These are phyloP conservation scores for Fregata magnificens DNA, from an alignment of 2,113 vertebrate genomes.

Conservation along the genomic window DNA sequence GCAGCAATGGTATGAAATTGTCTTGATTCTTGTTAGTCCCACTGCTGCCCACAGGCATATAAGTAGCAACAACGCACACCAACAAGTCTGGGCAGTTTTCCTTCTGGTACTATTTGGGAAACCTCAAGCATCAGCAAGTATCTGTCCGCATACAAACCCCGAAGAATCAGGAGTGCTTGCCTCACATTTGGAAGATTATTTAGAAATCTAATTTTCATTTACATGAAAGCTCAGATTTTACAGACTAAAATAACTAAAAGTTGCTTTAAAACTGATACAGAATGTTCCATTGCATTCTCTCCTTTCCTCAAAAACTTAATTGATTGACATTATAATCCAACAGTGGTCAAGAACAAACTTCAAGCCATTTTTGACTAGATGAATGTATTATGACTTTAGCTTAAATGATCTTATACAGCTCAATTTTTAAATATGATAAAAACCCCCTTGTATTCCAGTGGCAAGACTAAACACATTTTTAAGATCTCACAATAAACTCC, in stretches of 20 bases:
- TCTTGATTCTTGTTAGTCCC: not conserved
- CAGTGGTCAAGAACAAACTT: not conserved
- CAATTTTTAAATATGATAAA: not conserved
- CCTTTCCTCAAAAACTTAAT: not conserved
- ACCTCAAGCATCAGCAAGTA: not conserved
- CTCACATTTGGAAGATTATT: not conserved
- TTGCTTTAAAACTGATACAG: not conserved
- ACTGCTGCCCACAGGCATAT: not conserved
- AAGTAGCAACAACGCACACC: not conserved
- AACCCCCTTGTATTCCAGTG: not conserved
- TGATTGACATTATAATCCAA: not conserved
- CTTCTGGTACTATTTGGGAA: not conserved
- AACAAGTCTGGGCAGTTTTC: conserved; percentile 9
- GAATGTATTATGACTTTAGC: not conserved
- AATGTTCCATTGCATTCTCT: not conserved
- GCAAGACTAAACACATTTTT: not conserved
- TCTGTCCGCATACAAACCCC: not conserved
- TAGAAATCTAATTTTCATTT: not conserved
- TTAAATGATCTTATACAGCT: not conserved
- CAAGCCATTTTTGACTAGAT: not conserved
- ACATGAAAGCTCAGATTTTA: not conserved
- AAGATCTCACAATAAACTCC: not conserved
- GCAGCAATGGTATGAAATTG: not conserved
- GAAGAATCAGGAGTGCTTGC: not conserved
- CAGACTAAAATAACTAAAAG: not conserved